phyloP scores from a whole-genome alignment of 2,113 vertebrate genomes.

The Anolis carolinensis region DNA sequence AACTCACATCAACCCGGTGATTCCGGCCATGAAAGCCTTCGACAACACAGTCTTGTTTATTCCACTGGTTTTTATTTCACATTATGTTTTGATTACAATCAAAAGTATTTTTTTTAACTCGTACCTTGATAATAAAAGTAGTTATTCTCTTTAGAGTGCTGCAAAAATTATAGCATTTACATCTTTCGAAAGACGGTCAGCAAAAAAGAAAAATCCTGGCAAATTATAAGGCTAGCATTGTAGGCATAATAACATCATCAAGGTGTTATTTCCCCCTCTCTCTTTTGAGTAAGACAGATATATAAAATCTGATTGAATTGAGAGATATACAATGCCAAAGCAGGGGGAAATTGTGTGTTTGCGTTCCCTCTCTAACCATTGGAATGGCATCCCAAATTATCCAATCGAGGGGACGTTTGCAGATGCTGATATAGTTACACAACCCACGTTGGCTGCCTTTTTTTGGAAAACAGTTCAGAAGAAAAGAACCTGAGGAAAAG shows the following conservation, averaged over 20 bases:
- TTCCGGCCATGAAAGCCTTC: too few relatives aligned
- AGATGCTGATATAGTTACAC: not conserved
- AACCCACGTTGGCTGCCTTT: not conserved
- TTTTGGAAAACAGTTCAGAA: not conserved
- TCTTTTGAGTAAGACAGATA: constrained; percentile 28
- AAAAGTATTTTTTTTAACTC: constrained; percentile 63
- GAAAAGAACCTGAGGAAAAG: not conserved
- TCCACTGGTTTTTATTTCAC: constrained; percentile 75
- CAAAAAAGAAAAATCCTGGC: constrained; percentile 70
- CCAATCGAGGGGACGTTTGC: not conserved
- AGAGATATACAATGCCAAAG: constrained; percentile 39
- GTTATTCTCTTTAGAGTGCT: constrained; percentile 65
- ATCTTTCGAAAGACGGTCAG: constrained; percentile 70
- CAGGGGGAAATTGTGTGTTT: not conserved
- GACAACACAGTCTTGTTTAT: too few relatives aligned
- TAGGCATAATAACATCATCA: constrained; percentile 53
- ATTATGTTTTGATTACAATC: constrained; percentile 72
- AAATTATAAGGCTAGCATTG: constrained; percentile 61
- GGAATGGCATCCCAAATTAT: not conserved
- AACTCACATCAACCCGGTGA: too few relatives aligned
- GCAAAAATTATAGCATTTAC: constrained; percentile 74
- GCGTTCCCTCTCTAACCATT: not conserved
- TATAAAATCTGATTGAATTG: constrained; percentile 63
- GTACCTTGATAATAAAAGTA: constrained; percentile 75
- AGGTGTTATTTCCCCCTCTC: constrained; percentile 1